A percentile compares a stretch with the other conserved stretches of the same genome.
Conservation (phyloP, 2,888 invertebrate species). For the Mesorhabditis spiculigera region DNA sequence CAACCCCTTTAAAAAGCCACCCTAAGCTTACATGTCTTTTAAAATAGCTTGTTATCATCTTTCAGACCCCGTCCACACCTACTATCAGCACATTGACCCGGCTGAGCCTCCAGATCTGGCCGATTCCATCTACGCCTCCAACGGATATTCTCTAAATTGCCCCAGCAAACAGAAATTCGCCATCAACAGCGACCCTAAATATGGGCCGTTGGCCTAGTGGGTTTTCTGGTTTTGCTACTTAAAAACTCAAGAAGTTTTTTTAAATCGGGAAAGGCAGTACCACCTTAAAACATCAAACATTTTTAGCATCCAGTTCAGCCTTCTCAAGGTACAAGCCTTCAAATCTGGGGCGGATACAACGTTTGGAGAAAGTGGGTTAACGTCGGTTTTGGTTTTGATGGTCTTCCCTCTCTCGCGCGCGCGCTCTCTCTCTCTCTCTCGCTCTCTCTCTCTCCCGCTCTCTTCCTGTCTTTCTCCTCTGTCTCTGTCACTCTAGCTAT, state of each 20-base stretch:
- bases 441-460: too few species aligned
- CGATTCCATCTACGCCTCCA: constrained; percentile 19
- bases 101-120: constrained; percentile 15
- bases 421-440: too few species aligned
- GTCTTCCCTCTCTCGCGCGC: too few species aligned
- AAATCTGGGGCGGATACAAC: too few species aligned
- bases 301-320: constrained; percentile 30
- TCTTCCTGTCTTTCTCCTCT: too few species aligned
- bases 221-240: constrained; percentile 6
- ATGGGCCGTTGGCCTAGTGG: constrained; percentile 31
- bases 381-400: too few species aligned
- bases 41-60: too few species aligned
- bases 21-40: too few species aligned
- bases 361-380: too few species aligned
- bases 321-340: constrained; percentile 28
- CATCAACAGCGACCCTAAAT: constrained; percentile 23
- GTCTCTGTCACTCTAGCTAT: too few species aligned
- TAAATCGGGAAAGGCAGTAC: neutral
- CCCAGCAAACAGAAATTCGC: constrained; percentile 32
- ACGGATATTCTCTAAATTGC: constrained; percentile 26
- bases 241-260: neutral
- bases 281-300: neutral
- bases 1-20: neutral
- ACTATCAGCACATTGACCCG: constrained; percentile 11
- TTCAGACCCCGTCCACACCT: constrained; percentile 12